Base-by-base conservation (phyloP, 2,888 invertebrate genomes). In the Drosophila nigricruria region DNA sequence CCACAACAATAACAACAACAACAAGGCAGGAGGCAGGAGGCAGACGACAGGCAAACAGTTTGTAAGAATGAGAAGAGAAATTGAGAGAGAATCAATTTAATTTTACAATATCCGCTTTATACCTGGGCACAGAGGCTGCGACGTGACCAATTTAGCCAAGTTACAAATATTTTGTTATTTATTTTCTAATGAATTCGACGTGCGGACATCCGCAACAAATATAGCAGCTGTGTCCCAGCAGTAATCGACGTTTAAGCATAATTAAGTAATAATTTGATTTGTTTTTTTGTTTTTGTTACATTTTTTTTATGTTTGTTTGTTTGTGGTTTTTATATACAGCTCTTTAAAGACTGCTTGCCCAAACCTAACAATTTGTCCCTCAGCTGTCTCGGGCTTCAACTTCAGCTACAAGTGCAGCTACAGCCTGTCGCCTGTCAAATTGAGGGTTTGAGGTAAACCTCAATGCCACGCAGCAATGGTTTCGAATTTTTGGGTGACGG, bases 51-150 rank as follows among this genome's bases (percentile, higher is more conserved):
- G 5, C 27, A 30, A 40, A 45, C 50, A 42, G 38, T 27, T 23
- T 25, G 32, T n/a, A 49, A 53, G 34, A 58, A 54, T 58, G 72
- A 43, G 49, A 63, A 62, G 62, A 65, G 56, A 62, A 69, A 61
- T 36, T 54, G 73, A 67, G 59, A 68, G 81, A 72, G 79, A 87
- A 89, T 87, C 89, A 87, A 87, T 89, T 87, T 84, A 82, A 84
- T 87, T 87, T 87, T 89, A 87, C 82, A 87, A 87, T 89, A 89
- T 87, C 89, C 87, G 84, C 76, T 83, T 83, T 79, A 81, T 86
- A 83, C 77, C 82, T 77, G 77, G 40, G 70, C 79, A 59, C 60
- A 67, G 61, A 43, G 50, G 38, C 50, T 54, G 69, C 73, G 84
- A 85, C 84, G 84, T 85, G 84, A 88, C 84, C 84, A 85, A 88